Evolutionary conservation across 2,113 vertebrate species (phyloP).

Genomic region (Atlantisia rogersi): DNA sequence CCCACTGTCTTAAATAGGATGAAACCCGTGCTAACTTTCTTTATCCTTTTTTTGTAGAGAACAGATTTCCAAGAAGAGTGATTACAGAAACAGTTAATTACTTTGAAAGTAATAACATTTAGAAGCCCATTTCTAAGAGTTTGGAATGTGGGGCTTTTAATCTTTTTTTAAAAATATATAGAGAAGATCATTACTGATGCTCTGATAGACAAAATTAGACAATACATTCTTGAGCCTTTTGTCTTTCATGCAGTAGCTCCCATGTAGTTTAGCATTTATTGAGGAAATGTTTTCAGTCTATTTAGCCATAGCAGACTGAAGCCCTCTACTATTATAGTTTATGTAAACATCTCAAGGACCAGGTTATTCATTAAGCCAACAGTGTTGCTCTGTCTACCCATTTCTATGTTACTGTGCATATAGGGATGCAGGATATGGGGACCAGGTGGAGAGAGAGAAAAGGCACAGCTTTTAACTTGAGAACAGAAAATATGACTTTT

Average conservation of each 20-base stretch:
- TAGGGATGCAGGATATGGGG: not conserved
- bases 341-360: not conserved
- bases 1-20: not conserved
- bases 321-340: not conserved
- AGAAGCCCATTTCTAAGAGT: not conserved
- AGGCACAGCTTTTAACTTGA: not conserved
- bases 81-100: not conserved
- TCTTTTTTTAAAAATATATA: not conserved
- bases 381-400: not conserved
- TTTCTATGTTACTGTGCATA: not conserved
- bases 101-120: not conserved
- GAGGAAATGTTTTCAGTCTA: not conserved
- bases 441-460: not conserved
- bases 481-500: not conserved
- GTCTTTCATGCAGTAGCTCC: not conserved
- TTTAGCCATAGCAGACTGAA: not conserved
- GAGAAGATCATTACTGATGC: not conserved
- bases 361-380: not conserved
- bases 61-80: not conserved
- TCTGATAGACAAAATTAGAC: not conserved
- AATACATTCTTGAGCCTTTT: not conserved
- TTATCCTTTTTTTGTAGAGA: not conserved
- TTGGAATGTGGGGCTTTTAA: fast-evolving
- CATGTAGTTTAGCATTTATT: not conserved
- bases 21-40: not conserved